Evolutionary conservation across 1,140 invertebrate species (phyloP), one percentile per base, ranked within the genome.

Genomic region (Eriosoma lanigerum): DNA sequence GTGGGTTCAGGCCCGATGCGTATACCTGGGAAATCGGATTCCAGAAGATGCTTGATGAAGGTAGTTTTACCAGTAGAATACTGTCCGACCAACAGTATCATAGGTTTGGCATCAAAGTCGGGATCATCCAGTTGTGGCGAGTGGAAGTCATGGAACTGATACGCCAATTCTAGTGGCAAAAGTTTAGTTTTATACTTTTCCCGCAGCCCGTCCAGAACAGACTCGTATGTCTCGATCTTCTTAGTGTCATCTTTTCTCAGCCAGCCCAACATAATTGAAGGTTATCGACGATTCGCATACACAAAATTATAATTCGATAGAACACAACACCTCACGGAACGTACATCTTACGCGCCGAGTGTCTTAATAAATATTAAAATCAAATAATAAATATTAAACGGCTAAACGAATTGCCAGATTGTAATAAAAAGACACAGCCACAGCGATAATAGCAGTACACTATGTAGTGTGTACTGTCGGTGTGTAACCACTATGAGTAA

Each of bases 51-150:
- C 78, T 89, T 87, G 81, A 93, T 93, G 84, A 92, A 92, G 5
- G 92, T 92, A 17, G 92, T 93, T 86, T 93, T 93, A 32, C 92
- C 92, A 1, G 91, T 92, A 4, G 91, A 92, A 85, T 93, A 93
- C 84, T 93, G 92, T 24, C 92, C 92, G 38, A 93, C 90, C 13
- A 93, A 85, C 32, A 93, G 83, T 66, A 93, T 90, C 89, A 93
- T 90, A 0, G 92, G 92, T 83, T 92, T 92, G 4, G 91, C 90
- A 84, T 92, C 91, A 84, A 93, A 93, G 86, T 93, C 92, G 3
- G 91, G 88, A 86, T 93, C 91, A 84, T 91, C 90, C 15, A 90
- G 81, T 84, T 90, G 87, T 86, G 88, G 92, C 9, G 91, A 92
- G 85, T 93, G 91, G 84, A 93, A 93, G 70, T 93, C 91, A 83